phyloP scores from a whole-genome alignment of 2,113 vertebrate species.

The Mugil cephalus region DNA sequence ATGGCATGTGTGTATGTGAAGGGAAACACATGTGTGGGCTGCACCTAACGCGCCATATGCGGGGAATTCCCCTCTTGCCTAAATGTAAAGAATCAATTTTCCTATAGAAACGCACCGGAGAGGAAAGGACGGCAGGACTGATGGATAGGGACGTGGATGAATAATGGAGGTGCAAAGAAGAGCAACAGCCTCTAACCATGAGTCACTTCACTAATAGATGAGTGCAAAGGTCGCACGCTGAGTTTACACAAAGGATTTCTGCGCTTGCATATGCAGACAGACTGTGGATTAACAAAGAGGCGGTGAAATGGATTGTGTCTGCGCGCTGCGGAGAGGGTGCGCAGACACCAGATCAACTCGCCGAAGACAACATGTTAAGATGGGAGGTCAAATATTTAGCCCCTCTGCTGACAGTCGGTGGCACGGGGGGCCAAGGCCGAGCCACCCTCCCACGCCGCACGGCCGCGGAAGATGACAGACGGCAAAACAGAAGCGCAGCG shows the following conservation, averaged over 20 bases:
- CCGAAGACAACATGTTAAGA: conserved; percentile 29
- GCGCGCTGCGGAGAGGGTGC: neutral
- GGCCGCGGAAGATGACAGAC: conserved; percentile 24
- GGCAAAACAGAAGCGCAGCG: conserved; percentile 19
- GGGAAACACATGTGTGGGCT: neutral
- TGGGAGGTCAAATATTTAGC: conserved; percentile 34
- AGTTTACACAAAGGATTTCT: conserved; percentile 45
- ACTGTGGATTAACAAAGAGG: neutral
- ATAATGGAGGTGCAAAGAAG: conserved; percentile 10
- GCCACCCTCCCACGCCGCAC: conserved; percentile 5
- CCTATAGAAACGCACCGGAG: neutral
- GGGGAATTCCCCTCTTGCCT: conserved; percentile 29
- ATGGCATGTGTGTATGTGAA: conserved; percentile 1
- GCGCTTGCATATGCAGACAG: conserved; percentile 22
- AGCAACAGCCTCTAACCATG: conserved; percentile 33
- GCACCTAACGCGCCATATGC: conserved; percentile 6
- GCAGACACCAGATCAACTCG: conserved; percentile 2
- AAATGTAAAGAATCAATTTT: conserved; percentile 41
- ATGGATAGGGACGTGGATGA: neutral
- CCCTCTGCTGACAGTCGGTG: conserved; percentile 17
- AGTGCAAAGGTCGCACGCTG: conserved; percentile 40
- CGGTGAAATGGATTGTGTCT: neutral
- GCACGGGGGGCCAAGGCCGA: conserved; percentile 16
- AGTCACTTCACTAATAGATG: conserved; percentile 50
- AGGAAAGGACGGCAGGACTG: neutral